Base-by-base conservation (phyloP, 2,888 invertebrate species). In the Acheta domesticus region DNA sequence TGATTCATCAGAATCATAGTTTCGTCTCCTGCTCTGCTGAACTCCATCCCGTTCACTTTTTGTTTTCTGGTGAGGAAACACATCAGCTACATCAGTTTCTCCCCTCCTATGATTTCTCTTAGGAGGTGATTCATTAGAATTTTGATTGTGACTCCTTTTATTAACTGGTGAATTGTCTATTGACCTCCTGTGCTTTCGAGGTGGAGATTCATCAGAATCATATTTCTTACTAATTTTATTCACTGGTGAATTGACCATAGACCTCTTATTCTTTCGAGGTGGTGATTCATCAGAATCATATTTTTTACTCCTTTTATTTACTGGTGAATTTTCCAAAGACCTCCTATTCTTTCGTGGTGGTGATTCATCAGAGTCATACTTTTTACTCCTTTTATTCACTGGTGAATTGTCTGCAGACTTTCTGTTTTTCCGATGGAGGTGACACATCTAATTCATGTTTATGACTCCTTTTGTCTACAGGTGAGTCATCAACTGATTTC, bases 351-450 rank as follows among this genome's bases (percentile, higher is more conserved):
- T 81, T 74, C n/a, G 49, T 78, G 84, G 85, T 48, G 86, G 86
- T 50, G 85, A 85, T n/a, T 80, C 82, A 84, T 85, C 85, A 19
- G 84, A 83, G 83, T 86, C 83, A 80, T 83, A 82, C 74, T 74
- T 74, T 74, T n/a, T 1, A 21, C 21, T 75, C 21, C 21, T 12
- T 75, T 75, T 21, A 74, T n/a, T n/a, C 21, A 21, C n/a, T 19
- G n/a, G n/a, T 74, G 74, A 74, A 20, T n/a, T 20, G 21, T 74
- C 21, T 1, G 11, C 11, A 2, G 16, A 74, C 1, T 14, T 21
- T 14, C 21, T 74, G 21, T 75, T 23, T 16, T 48, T 76, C 48
- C 76, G 14, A 48, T n/a, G 76, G 76, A n/a, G 76, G n/a, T 19
- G 73, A 73, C 1, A 48, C 73, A 48, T 78, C 78, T 12, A 73